phyloP scores from a whole-genome alignment of 2,888 invertebrate genomes.

The Zaprionus lineosus region DNA sequence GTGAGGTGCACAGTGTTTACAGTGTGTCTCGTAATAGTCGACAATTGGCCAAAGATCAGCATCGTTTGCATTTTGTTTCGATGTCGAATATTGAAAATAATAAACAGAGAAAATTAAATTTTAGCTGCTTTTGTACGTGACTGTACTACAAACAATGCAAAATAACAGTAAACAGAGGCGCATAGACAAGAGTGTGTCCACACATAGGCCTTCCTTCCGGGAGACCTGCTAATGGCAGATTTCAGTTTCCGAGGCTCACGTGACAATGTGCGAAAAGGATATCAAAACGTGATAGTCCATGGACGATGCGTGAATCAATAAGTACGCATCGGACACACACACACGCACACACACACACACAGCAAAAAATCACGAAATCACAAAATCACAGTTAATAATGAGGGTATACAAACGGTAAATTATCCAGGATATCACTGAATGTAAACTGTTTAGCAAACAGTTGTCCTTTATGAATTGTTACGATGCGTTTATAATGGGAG shows the following conservation, averaged over 20 bases:
- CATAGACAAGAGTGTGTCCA: background rate
- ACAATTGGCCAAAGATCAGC: constrained; percentile 57
- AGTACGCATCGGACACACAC: background rate
- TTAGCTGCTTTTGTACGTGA: constrained; percentile 57
- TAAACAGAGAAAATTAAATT: constrained; percentile 67
- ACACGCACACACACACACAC: background rate
- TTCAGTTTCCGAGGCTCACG: constrained; percentile 32
- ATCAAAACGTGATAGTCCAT: constrained; percentile 22
- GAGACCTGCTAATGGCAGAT: constrained; percentile 16
- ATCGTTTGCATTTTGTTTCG: constrained; percentile 55
- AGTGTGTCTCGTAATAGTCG: constrained; percentile 19
- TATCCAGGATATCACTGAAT: too few species aligned
- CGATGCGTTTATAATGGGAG: too few species aligned
- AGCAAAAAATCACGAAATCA: background rate
- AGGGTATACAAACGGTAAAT: too few species aligned
- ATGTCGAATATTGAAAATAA: constrained; percentile 59
- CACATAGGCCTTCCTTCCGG: constrained; percentile 1
- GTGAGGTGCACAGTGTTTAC: background rate
- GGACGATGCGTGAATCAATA: background rate
- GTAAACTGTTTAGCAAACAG: too few species aligned
- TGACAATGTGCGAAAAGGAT: constrained; percentile 58
- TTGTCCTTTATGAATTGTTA: too few species aligned
- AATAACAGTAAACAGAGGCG: constrained; percentile 1
- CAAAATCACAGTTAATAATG: too few species aligned
- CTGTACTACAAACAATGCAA: constrained; percentile 42